Percentiles rank a stretch among this genome's conserved stretches.
phyloP scores from a whole-genome alignment of 2,113 vertebrate species.

The Oenanthe oenanthe region DNA sequence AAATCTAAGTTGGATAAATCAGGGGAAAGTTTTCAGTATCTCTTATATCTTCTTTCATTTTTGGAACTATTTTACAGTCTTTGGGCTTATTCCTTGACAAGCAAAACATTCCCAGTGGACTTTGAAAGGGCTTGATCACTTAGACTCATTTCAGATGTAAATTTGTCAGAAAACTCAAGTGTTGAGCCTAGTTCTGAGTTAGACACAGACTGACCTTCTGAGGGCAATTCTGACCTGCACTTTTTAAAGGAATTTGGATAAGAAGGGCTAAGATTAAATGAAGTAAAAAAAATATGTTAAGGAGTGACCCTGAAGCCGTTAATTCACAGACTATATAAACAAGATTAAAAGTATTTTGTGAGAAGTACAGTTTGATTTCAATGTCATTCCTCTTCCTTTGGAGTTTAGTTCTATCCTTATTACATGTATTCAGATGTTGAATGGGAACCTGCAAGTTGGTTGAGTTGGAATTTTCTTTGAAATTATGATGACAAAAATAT shows the following conservation, averaged over 20 bases:
- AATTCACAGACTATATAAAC: background rate
- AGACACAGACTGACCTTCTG: background rate
- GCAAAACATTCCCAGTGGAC: background rate
- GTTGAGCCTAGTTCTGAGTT: background rate
- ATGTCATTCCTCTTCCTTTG: background rate
- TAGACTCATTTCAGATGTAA: background rate
- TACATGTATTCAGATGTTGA: background rate
- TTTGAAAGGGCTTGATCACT: background rate
- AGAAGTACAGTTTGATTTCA: background rate
- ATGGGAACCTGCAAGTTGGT: background rate
- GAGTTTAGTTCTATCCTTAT: background rate
- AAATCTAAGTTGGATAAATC: background rate
- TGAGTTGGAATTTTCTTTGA: background rate
- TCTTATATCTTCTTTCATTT: background rate
- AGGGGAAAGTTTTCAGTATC: background rate
- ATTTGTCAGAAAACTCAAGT: background rate
- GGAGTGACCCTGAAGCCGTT: background rate
- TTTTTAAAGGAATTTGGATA: background rate
- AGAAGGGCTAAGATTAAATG: background rate
- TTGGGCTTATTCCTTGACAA: background rate
- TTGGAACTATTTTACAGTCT: background rate
- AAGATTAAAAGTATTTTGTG: background rate
- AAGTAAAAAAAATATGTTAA: background rate
- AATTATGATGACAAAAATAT: background rate
- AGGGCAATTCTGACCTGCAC: background rate